Evolutionary conservation across 2,113 vertebrate species (phyloP).

Genomic region (Thinocorus orbignyianus): DNA sequence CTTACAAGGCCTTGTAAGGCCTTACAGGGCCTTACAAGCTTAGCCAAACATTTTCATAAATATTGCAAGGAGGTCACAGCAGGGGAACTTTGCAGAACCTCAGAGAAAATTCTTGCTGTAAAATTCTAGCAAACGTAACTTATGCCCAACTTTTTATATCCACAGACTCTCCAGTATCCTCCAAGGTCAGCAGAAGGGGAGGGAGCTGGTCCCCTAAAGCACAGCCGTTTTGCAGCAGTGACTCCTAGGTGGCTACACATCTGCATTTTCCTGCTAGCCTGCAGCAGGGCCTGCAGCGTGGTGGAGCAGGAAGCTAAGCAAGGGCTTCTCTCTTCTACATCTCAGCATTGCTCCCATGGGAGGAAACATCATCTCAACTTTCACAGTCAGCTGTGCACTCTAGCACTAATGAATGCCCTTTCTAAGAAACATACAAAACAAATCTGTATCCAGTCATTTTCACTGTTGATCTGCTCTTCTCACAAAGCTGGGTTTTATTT

Average conservation of each 20-base stretch:
- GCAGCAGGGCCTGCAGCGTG: not conserved
- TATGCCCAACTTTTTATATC: not conserved
- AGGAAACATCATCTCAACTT: not conserved
- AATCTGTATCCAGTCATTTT: not conserved
- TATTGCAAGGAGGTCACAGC: not conserved
- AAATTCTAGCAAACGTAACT: not conserved
- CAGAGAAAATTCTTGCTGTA: not conserved
- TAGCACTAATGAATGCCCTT: not conserved
- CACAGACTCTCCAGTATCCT: not conserved
- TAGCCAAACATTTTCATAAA: conserved; percentile 14
- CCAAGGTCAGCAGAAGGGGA: not conserved
- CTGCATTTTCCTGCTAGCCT: not conserved
- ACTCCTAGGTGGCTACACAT: not conserved
- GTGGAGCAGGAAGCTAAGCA: not conserved
- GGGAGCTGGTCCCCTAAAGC: not conserved
- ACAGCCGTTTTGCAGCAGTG: not conserved
- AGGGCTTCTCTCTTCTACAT: not conserved
- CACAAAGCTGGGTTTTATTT: not conserved
- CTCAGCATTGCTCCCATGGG: not conserved
- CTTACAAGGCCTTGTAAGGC: too few species aligned
- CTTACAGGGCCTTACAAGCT: not conserved
- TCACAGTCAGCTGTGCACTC: not conserved
- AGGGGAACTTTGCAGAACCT: not conserved
- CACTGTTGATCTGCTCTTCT: not conserved
- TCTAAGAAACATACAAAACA: not conserved